Conservation (phyloP, 1,140 invertebrate genomes). For the Lepidurus couesii region DNA sequence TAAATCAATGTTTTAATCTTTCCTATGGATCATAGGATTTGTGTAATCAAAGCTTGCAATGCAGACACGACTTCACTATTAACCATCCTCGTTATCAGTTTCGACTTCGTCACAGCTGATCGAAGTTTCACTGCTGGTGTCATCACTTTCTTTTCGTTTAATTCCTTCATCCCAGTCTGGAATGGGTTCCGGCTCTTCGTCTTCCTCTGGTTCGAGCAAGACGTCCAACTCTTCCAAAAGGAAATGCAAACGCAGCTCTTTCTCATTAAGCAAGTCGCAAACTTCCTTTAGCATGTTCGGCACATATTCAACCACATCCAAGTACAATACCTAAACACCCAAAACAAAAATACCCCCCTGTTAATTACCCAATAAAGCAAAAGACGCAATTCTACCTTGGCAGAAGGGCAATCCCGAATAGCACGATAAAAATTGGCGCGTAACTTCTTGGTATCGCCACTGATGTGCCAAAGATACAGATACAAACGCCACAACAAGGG, state of each 20-base stretch:
- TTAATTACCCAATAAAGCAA: neutral
- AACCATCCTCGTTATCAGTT: neutral
- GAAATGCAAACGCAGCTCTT: slow-evolving; percentile 44
- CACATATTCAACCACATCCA: slow-evolving; percentile 43
- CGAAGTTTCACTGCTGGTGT: neutral
- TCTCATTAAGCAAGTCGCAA: slow-evolving; percentile 44
- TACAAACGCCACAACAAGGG: slow-evolving; percentile 30
- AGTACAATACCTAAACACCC: slow-evolving; percentile 39
- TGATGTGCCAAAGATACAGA: slow-evolving; percentile 24
- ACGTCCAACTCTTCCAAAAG: slow-evolving; percentile 46
- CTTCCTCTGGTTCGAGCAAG: slow-evolving; percentile 39
- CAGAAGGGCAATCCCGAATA: slow-evolving; percentile 45
- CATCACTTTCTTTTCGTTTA: neutral
- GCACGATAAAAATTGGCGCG: slow-evolving; percentile 43
- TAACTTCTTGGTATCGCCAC: slow-evolving; percentile 27
- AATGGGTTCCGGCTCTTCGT: slow-evolving; percentile 10
- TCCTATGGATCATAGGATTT: too few relatives aligned
- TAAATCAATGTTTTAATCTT: too few relatives aligned
- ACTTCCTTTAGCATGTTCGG: slow-evolving; percentile 42
- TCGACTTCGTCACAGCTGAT: neutral
- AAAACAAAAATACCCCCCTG: neutral
- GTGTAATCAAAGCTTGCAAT: too few relatives aligned
- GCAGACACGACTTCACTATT: neutral
- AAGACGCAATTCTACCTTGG: slow-evolving; percentile 39
- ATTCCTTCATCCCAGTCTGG: neutral